Conservation (phyloP, 37 sponge, comb jelly and placozoan species). For the Dysidea cf. avara region DNA sequence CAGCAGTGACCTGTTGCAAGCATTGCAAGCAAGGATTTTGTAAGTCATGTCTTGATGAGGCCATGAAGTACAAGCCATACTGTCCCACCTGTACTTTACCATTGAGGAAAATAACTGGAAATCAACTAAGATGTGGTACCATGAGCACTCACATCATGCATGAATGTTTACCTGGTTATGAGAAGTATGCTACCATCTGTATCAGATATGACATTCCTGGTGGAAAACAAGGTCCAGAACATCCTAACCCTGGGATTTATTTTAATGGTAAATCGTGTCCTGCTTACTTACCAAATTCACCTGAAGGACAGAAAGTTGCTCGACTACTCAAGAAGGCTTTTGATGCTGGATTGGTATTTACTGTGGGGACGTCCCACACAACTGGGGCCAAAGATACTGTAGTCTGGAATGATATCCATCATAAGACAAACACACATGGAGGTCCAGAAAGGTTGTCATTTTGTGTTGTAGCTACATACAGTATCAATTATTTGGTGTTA, state of each 20-base stretch:
- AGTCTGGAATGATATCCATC: constrained; percentile 81
- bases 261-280: constrained; percentile 43
- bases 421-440: constrained; percentile 55
- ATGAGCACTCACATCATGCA: constrained; percentile 1
- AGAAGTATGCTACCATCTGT: constrained; percentile 32
- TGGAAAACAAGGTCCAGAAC: constrained; percentile 55
- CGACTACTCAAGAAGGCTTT: constrained; percentile 62
- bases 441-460: constrained; percentile 39
- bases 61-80: constrained; percentile 21
- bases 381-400: constrained; percentile 43
- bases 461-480: too few species aligned
- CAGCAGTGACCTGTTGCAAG: constrained; percentile 5
- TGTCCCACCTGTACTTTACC: constrained; percentile 57
- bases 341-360: constrained; percentile 54
- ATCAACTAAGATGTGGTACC: constrained; percentile 47
- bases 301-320: constrained; percentile 53
- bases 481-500: too few species aligned
- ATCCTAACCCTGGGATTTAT: constrained; percentile 70
- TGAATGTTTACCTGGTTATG: constrained; percentile 58
- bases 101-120: constrained; percentile 49
- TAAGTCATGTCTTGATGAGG: constrained; percentile 6
- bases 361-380: constrained; percentile 63
- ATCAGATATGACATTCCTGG: constrained; percentile 62
- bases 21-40: constrained; percentile 19
- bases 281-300: constrained; percentile 71